Percentiles rank a stretch among this genome's conserved stretches.
These are phyloP conservation scores for Hydrochoerus hydrochaeris DNA, from an alignment of 2,113 vertebrate species.

Conservation along the genomic window DNA sequence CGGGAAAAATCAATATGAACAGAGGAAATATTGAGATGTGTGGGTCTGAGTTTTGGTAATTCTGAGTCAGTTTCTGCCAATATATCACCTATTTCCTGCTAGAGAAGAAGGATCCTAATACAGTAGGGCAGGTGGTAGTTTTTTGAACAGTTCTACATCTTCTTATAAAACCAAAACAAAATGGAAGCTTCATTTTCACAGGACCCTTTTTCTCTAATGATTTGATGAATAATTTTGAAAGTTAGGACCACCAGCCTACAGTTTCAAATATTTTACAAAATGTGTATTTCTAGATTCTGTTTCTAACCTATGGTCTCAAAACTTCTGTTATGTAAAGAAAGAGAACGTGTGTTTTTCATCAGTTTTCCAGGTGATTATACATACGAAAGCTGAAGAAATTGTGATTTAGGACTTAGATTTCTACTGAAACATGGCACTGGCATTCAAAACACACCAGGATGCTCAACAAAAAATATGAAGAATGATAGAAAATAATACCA, in stretches of 20 bases:
- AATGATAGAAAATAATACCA: conserved; percentile 9
- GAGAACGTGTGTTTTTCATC: neutral
- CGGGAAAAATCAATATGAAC: neutral
- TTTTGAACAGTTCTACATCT: neutral
- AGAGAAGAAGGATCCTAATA: neutral
- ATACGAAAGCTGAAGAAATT: neutral
- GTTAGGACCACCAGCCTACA: neutral
- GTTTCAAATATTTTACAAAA: neutral
- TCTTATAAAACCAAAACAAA: neutral
- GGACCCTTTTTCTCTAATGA: neutral
- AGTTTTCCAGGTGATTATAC: neutral
- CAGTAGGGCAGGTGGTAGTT: neutral
- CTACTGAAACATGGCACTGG: neutral
- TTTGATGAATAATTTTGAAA: neutral
- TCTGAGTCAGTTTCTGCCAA: neutral
- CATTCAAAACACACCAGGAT: conserved; percentile 17
- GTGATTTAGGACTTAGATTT: neutral
- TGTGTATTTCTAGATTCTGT: neutral
- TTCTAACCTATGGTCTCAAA: neutral
- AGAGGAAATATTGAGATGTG: neutral
- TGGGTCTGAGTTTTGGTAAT: neutral
- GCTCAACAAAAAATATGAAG: neutral
- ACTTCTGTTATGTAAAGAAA: neutral
- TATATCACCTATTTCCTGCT: neutral
- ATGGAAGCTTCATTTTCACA: neutral